A percentile compares a stretch with the other conserved stretches of the same genome.
Evolutionary conservation across 2,797 vertebrate genomes (phyloP).

Genomic region (Cuniculus paca): DNA sequence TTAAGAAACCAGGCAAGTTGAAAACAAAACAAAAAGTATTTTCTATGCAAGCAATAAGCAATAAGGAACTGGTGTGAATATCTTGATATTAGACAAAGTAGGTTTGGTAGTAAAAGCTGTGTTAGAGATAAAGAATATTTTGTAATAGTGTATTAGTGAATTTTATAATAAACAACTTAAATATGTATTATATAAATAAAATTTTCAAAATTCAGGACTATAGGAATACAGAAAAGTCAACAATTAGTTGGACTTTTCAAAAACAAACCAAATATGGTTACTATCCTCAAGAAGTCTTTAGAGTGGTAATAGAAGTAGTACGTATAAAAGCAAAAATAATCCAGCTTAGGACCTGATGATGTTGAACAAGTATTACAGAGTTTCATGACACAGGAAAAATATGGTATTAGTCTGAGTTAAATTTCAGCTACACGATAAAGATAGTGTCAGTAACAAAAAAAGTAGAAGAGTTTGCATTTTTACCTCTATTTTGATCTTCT

Average conservation of each 20-base stretch:
- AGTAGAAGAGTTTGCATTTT: neutral
- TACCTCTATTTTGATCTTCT: neutral
- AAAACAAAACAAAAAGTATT: neutral
- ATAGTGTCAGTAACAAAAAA: neutral
- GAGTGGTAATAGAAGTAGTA: neutral
- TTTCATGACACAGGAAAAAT: neutral
- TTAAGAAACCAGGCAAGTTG: neutral
- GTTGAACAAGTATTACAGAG: neutral
- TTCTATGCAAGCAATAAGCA: neutral
- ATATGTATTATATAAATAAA: neutral
- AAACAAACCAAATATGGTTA: neutral
- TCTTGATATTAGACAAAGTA: neutral
- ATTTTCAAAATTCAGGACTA: slow-evolving; percentile 39
- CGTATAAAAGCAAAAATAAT: neutral
- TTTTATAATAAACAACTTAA: slow-evolving; percentile 14
- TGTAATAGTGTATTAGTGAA: neutral
- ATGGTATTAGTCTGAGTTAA: neutral
- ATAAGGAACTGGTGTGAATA: neutral
- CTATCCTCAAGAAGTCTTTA: neutral
- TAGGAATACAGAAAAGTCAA: neutral
- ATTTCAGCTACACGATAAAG: neutral
- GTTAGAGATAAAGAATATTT: neutral
- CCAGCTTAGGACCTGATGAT: neutral
- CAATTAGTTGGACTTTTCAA: neutral
- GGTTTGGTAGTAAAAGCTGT: neutral